Conservation (phyloP, 2,113 vertebrate species). For the Sardina pilchardus region DNA sequence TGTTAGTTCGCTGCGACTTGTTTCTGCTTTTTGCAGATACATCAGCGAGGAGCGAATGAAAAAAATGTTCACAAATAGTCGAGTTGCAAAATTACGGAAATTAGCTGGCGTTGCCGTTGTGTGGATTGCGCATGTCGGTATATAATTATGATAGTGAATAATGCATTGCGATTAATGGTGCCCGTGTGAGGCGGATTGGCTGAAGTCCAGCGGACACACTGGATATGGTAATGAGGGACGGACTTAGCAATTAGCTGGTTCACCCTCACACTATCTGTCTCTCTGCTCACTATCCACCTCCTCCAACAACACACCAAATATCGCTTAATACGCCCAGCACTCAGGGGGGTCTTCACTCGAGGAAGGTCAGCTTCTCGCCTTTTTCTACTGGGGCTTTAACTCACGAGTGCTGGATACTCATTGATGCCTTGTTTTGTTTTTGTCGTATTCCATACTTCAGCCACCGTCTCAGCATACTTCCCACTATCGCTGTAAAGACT, state of each 20-base stretch:
- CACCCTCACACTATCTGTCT: slow-evolving; percentile 82
- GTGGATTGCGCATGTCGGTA: slow-evolving; percentile 88
- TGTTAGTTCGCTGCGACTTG: slow-evolving; percentile 79
- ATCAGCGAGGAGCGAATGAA: slow-evolving; percentile 80
- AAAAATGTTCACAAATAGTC: slow-evolving; percentile 71
- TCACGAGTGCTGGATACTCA: slow-evolving; percentile 50
- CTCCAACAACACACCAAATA: slow-evolving; percentile 58
- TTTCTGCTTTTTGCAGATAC: slow-evolving; percentile 86
- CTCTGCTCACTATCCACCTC: slow-evolving; percentile 67
- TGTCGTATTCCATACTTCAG: slow-evolving; percentile 39
- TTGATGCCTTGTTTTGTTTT: slow-evolving; percentile 54
- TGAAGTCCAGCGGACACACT: slow-evolving; percentile 87
- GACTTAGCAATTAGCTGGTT: slow-evolving; percentile 89
- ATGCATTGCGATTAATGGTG: slow-evolving; percentile 90
- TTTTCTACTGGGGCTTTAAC: slow-evolving; percentile 38
- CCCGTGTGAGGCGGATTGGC: slow-evolving; percentile 77
- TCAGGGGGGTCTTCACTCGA: slow-evolving; percentile 67
- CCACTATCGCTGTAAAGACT: slow-evolving; percentile 28
- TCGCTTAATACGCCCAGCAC: slow-evolving; percentile 74
- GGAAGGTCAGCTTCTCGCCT: slow-evolving; percentile 68
- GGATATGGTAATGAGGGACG: slow-evolving; percentile 95
- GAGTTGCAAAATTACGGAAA: slow-evolving; percentile 66
- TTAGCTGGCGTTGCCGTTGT: slow-evolving; percentile 74
- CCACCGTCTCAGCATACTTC: slow-evolving; percentile 35
- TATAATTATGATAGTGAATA: slow-evolving; percentile 97